phyloP scores from a whole-genome alignment of 2,113 vertebrate genomes.

The Pollachius pollachius region DNA sequence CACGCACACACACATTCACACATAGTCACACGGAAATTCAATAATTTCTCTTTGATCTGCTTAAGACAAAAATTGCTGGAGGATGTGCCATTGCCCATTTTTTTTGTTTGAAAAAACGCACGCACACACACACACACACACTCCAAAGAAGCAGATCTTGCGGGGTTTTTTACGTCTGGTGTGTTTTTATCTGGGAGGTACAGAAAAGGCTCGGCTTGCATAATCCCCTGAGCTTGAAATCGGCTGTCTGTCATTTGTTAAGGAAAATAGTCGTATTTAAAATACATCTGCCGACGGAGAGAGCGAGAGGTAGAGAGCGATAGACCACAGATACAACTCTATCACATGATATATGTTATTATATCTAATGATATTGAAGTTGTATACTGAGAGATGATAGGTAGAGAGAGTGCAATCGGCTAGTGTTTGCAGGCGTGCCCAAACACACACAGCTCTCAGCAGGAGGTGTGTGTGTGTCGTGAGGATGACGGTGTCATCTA shows the following conservation, averaged over 20 bases:
- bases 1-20: too few species aligned
- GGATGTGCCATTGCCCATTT: conserved; percentile 28
- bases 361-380: too few species aligned
- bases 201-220: conserved; percentile 47
- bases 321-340: too few species aligned
- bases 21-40: conserved; percentile 42
- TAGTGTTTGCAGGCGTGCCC: too few species aligned
- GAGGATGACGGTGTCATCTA: conserved; percentile 8
- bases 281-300: conserved; percentile 23
- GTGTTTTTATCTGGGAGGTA: conserved; percentile 50
- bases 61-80: conserved; percentile 39
- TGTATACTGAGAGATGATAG: background rate
- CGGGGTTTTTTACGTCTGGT: conserved; percentile 27
- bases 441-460: too few species aligned
- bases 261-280: conserved; percentile 42
- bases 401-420: background rate
- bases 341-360: too few species aligned
- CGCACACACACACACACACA: conserved; percentile 38
- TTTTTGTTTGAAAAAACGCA: conserved; percentile 1
- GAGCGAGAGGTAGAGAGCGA: background rate
- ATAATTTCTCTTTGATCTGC: conserved; percentile 43
- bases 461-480: too few species aligned
- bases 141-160: conserved; percentile 47
- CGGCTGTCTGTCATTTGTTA: conserved; percentile 45
- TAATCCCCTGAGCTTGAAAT: conserved; percentile 55